Conservation (phyloP, 1,140 invertebrate genomes). For the Meloidogyne exigua region DNA sequence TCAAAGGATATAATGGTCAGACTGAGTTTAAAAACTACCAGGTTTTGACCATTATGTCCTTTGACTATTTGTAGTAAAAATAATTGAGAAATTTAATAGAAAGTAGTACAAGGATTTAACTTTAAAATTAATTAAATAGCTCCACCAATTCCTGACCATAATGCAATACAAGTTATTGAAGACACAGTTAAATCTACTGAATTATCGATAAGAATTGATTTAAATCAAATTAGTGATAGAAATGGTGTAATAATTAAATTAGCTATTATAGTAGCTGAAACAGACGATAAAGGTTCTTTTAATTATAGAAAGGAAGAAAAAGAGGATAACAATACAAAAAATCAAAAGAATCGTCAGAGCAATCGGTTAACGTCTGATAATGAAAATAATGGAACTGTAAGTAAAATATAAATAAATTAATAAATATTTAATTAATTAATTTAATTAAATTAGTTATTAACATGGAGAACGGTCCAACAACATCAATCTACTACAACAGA, state of each 20-base stretch:
- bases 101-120: too few relatives aligned
- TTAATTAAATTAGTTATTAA: neutral
- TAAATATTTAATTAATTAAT: too few relatives aligned
- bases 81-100: too few relatives aligned
- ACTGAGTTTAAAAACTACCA: too few relatives aligned
- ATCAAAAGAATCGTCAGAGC: conserved; percentile 8
- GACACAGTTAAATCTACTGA: conserved; percentile 44
- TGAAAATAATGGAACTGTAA: conserved; percentile 1
- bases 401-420: neutral
- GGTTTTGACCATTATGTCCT: too few relatives aligned
- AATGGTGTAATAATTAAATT: conserved; percentile 51
- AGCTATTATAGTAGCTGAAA: conserved; percentile 56
- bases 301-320: neutral
- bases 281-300: conserved; percentile 33
- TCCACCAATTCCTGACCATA: conserved; percentile 51
- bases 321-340: conserved; percentile 15
- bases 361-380: neutral
- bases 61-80: too few relatives aligned
- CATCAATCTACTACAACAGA: neutral
- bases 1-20: too few relatives aligned
- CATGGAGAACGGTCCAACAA: neutral
- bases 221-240: conserved; percentile 44
- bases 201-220: conserved; percentile 48
- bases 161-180: conserved; percentile 42
- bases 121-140: neutral